These are phyloP conservation scores for Sciurus vulgaris DNA, from an alignment of 2,797 vertebrate species.

Conservation along the genomic window DNA sequence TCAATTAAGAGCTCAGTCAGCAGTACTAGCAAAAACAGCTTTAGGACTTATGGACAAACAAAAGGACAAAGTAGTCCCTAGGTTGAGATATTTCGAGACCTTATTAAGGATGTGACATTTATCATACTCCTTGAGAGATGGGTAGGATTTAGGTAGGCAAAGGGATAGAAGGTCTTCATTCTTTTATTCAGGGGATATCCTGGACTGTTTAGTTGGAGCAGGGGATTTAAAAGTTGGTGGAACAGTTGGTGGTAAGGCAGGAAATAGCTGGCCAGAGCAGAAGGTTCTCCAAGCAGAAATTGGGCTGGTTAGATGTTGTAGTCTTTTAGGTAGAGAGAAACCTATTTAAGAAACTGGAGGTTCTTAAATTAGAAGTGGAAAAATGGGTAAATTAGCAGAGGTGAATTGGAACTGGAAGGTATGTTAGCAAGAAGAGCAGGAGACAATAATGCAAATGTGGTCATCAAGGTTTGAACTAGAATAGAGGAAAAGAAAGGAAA, in stretches of 20 bases:
- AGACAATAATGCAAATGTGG: neutral
- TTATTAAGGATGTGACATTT: slow-evolving; percentile 31
- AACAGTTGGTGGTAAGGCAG: neutral
- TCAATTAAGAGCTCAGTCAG: slow-evolving; percentile 29
- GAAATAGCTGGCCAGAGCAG: slow-evolving; percentile 22
- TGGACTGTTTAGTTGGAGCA: slow-evolving; percentile 35
- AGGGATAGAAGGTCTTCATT: neutral
- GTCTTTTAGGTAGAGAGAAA: slow-evolving; percentile 53
- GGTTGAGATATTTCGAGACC: slow-evolving; percentile 33
- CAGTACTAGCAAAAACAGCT: slow-evolving; percentile 43
- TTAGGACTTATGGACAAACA: neutral
- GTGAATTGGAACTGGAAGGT: neutral
- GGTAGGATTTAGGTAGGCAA: slow-evolving; percentile 24
- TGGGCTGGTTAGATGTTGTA: neutral
- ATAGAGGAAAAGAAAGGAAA: slow-evolving; percentile 33
- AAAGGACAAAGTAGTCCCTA: slow-evolving; percentile 3
- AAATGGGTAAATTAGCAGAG: slow-evolving; percentile 23
- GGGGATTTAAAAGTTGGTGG: slow-evolving; percentile 47
- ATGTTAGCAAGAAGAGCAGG: slow-evolving; percentile 15
- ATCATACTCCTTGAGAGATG: neutral
- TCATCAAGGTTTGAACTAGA: slow-evolving; percentile 54
- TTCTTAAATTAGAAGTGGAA: neutral
- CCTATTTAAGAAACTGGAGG: neutral
- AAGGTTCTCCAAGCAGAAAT: slow-evolving; percentile 27
- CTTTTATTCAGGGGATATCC: neutral